Evolutionary conservation across 2,888 invertebrate genomes (phyloP).

Genomic region (Asteroscopus sphinx): DNA sequence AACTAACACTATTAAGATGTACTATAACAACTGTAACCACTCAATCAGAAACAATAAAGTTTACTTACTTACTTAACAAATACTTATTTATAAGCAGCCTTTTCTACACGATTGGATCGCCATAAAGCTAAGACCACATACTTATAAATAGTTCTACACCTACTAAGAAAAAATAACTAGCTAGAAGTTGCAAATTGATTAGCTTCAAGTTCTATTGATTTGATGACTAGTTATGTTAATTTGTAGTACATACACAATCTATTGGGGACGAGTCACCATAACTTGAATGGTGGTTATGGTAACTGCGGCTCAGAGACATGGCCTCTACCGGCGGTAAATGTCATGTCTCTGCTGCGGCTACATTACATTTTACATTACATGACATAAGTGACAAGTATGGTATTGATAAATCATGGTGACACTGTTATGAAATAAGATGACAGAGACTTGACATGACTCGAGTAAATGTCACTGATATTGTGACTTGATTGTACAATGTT

Average conservation of each 20-base stretch:
- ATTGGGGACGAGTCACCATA: conserved; percentile 64
- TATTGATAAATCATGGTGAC: conserved; percentile 49
- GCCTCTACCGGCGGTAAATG: no score
- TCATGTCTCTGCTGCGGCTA: no score
- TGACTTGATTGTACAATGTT: no score
- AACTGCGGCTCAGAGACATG: conserved; percentile 47
- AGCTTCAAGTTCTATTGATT: conserved; percentile 44
- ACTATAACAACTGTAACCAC: no score
- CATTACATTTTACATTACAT: no score
- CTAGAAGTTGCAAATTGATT: conserved; percentile 30
- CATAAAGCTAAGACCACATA: not conserved
- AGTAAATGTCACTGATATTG: conserved; percentile 12
- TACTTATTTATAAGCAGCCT: not conserved
- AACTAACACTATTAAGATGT: no score
- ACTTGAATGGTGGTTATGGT: conserved; percentile 60
- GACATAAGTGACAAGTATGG: conserved; percentile 56
- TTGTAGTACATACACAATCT: conserved; percentile 64
- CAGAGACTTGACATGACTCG: conserved; percentile 18
- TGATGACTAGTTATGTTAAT: conserved; percentile 75
- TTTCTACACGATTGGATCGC: not conserved
- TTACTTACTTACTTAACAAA: not conserved
- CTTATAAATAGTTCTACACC: not conserved
- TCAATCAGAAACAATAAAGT: no score
- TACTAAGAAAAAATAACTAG: not conserved
- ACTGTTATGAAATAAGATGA: conserved; percentile 47